Conservation (phyloP, 2,797 vertebrate genomes). For the Scolopax bukidnonensis region DNA sequence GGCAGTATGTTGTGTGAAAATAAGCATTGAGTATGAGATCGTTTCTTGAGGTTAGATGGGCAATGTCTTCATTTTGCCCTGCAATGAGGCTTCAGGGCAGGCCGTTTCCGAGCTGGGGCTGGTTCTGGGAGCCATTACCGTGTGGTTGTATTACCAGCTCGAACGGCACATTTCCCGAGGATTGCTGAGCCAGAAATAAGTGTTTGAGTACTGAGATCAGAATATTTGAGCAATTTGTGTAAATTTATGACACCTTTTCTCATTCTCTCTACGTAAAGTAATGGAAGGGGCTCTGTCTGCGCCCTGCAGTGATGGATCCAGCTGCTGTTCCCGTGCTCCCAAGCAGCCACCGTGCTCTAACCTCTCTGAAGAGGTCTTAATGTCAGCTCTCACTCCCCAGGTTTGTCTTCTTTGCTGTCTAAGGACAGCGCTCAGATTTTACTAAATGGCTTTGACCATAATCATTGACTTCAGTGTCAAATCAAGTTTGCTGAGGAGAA, state of each 20-base stretch:
- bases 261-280: neutral
- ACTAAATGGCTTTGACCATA: neutral
- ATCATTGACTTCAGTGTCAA: neutral
- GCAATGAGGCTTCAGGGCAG: neutral
- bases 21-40: neutral
- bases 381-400: neutral
- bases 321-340: neutral
- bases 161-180: neutral
- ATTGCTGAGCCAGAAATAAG: neutral
- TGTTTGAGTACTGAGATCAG: neutral
- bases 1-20: neutral
- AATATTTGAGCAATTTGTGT: neutral
- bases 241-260: neutral
- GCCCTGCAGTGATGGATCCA: neutral
- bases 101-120: rapidly evolving
- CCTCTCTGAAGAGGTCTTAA: neutral
- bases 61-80: neutral
- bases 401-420: neutral
- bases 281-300: neutral
- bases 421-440: rapidly evolving
- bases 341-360: rapidly evolving
- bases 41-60: neutral
- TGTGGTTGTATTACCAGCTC: neutral
- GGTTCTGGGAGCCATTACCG: neutral
- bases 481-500: neutral